Evolutionary conservation across 1,140 invertebrate species (phyloP).

Genomic region (Cydia fagiglandana): DNA sequence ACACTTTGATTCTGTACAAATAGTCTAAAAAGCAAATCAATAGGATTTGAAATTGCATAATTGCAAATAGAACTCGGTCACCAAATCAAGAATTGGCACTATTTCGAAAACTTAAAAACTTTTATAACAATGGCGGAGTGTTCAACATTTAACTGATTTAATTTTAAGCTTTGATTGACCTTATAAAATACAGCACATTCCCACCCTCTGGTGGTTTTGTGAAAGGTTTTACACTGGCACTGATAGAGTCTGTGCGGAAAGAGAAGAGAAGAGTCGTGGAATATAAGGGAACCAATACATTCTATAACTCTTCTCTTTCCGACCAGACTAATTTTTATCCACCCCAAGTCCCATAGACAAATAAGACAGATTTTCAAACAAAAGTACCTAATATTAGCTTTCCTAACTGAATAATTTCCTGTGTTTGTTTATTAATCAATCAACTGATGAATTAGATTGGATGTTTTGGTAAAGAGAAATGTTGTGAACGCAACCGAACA

Average conservation of each 20-base stretch:
- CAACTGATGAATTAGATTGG: conserved; percentile 32
- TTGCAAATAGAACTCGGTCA: neutral
- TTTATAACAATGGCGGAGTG: neutral
- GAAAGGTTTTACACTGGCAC: neutral
- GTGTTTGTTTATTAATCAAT: conserved; percentile 31
- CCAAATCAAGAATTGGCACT: too few relatives aligned
- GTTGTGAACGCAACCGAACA: neutral
- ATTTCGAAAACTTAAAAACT: too few relatives aligned
- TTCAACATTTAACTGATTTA: neutral
- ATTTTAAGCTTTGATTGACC: too few relatives aligned
- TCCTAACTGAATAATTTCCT: conserved; percentile 13
- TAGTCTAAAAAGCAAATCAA: neutral
- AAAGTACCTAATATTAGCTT: conserved; percentile 11
- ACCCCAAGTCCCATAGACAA: neutral
- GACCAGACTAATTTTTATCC: neutral
- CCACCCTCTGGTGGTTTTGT: neutral
- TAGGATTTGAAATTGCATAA: neutral
- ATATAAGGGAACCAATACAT: too few relatives aligned
- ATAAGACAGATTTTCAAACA: neutral
- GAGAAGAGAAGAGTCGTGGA: too few relatives aligned
- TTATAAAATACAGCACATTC: too few relatives aligned
- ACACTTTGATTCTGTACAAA: neutral
- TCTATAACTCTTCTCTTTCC: too few relatives aligned
- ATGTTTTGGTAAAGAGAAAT: conserved; percentile 22
- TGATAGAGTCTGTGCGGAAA: neutral